phyloP scores from a whole-genome alignment of 2,113 vertebrate species.

The Budorcas taxicolor region DNA sequence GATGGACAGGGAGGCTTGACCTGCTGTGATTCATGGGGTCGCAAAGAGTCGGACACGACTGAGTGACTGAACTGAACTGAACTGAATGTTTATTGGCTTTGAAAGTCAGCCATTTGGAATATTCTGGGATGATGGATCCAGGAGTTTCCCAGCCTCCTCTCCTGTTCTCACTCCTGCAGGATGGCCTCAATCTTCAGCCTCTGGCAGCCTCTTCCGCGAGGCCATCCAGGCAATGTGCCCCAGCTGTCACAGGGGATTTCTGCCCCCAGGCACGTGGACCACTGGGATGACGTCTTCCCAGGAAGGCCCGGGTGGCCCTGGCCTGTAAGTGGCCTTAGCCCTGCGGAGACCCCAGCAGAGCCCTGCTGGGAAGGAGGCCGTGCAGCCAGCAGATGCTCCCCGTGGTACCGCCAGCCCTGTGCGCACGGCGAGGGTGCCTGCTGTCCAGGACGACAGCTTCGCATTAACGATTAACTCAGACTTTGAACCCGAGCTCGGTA shows the following conservation, averaged over 20 bases:
- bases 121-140: neutral
- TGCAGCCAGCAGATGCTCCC: neutral
- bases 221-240: neutral
- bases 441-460: neutral
- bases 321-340: neutral
- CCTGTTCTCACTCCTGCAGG: neutral
- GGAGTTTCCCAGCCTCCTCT: neutral
- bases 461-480: neutral
- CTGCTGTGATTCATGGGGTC: no score
- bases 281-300: neutral
- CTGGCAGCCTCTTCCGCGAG: accelerated
- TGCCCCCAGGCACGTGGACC: accelerated
- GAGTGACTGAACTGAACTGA: no score
- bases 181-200: neutral
- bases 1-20: no score
- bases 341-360: neutral
- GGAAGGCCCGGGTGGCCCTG: neutral
- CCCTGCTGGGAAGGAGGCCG: no score
- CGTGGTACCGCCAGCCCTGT: neutral
- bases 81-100: neutral
- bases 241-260: neutral
- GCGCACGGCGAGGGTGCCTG: accelerated
- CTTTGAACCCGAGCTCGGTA: neutral
- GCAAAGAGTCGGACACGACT: no score
- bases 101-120: neutral